Base-by-base conservation (phyloP, 2,888 invertebrate species). In the Volucella zonaria region DNA sequence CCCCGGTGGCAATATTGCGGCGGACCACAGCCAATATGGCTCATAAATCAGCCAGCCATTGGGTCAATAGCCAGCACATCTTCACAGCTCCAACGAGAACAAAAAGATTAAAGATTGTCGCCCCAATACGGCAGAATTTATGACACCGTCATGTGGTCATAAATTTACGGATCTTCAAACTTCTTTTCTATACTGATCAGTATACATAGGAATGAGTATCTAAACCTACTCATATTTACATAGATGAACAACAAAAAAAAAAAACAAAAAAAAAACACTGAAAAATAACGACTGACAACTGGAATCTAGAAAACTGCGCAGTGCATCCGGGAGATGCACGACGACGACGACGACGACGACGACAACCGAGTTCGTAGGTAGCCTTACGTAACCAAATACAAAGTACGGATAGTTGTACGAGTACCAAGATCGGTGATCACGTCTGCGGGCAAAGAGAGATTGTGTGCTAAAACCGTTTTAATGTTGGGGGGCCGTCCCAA, bases 131-230 rank as follows among this genome's bases (percentile, higher is more conserved):
- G 42, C 49, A 14, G 23, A 73, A 74, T 61, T 67, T 58, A 81
- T 67, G 67, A 73, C 70, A 73, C 73, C 61, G 64, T 15, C 81
- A 76, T 73, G 62, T 51, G 80, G 38, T 62, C 73, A 59, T 85
- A 85, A 85, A 85, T 85, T 81, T 75, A 49, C 71, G 71, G 58
- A 73, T 77, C 76, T 61, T 61, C 31, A 49, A 56, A 59, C 71
- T 68, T 68, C 68, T 40, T n/a, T n/a, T 31, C 31, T 31, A 31
- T 31, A 31, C 47, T 23, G 68, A 83, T 66, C 79, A 79, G 70
- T 80, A 83, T 83, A 75, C 31, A 31, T 31, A 31, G 4, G 31
- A 31, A 31, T 31, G 6, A 31, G 31, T 31, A 6, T 31, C 31
- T 31, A 31, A 31, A 6, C 31, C 31, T 31, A 31, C 31, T 6